Percentiles rank a stretch among this genome's conserved stretches.
Conservation (phyloP, 2,113 vertebrate species). For the Panthera leo region DNA sequence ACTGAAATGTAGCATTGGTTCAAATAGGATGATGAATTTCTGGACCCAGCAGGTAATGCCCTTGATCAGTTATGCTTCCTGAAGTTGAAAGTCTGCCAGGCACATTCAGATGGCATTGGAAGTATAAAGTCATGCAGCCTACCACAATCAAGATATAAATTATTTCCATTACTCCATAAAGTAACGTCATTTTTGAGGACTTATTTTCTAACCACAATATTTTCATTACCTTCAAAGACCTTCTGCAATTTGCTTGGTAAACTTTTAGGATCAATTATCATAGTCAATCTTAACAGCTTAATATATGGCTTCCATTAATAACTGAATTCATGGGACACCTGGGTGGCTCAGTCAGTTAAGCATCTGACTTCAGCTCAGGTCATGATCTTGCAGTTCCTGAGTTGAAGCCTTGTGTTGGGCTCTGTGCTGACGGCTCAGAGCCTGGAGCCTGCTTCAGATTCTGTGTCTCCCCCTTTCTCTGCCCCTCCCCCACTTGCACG, state of each 20-base stretch:
- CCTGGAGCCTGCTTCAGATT: too few relatives aligned
- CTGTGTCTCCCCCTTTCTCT: too few relatives aligned
- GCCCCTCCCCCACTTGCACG: too few relatives aligned
- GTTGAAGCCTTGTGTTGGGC: too few relatives aligned
- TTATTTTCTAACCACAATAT: neutral
- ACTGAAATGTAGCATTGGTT: neutral
- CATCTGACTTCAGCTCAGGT: too few relatives aligned
- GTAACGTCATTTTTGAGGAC: neutral
- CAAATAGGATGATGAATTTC: neutral
- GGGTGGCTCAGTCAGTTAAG: too few relatives aligned
- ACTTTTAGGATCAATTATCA: slow-evolving; percentile 7
- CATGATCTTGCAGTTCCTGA: too few relatives aligned
- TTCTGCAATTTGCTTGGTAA: slow-evolving; percentile 11
- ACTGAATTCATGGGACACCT: neutral
- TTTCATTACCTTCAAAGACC: slow-evolving; percentile 2
- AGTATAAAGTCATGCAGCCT: neutral
- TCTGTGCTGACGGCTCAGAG: too few relatives aligned
- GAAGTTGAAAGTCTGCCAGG: neutral
- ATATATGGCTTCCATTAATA: slow-evolving; percentile 27
- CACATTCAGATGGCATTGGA: neutral
- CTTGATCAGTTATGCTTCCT: neutral
- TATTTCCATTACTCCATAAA: neutral
- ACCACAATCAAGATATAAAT: neutral
- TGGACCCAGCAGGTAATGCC: neutral
- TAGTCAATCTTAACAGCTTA: neutral